Base-by-base conservation (phyloP, 1,140 invertebrate genomes). In the Brachionus rubens region DNA sequence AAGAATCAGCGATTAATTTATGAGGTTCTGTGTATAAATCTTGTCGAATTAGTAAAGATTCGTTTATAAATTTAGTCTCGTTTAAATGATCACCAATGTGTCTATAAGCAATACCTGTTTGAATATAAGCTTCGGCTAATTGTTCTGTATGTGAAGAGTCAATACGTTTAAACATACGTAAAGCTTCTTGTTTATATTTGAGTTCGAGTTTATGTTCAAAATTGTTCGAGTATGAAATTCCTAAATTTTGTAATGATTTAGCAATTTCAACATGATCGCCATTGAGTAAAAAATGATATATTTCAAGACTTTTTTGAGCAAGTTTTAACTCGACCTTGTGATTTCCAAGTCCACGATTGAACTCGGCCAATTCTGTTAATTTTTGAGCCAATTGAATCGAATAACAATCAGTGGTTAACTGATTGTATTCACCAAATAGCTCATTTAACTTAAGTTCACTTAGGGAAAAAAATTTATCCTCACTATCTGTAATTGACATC, bases 221-320 rank as follows among this genome's bases (percentile, higher is more conserved):
- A 65, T 65, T 65, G 19, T 65, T 65, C 3, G 36, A 43, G 14
- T 65, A 65, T 9, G 59, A 36, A 12, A 65, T 41, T 10, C 59
- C 59, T 24, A 65, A 28, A 14, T 65, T 43, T 5, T 43, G 41
- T 1, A 65, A 21, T 5, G 19, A 36, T n/a, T 65, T 36, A 21
- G 59, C 59, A 10, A 21, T 65, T 0, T 36, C 36, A 10, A 43
- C 1, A 10, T 65, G 59, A 36, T 65, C 59, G 19, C 59, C 59
- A 2, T 24, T 41, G 9, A 65, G n/a, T 1, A 65, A 36, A n/a
- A 14, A 26, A 2, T 24, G 33, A 12, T 65, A 43, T 21, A 65
- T 24, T 65, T 65, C 59, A 24, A 65, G 36, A 9, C 36, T 43
- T 65, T 65, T 65, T 46, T 65, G 59, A 26, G 40, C 59, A 12